A percentile compares a stretch with the other conserved stretches of the same genome.
Evolutionary conservation across 1,140 invertebrate species (phyloP).

Genomic region (Gryon sp.): DNA sequence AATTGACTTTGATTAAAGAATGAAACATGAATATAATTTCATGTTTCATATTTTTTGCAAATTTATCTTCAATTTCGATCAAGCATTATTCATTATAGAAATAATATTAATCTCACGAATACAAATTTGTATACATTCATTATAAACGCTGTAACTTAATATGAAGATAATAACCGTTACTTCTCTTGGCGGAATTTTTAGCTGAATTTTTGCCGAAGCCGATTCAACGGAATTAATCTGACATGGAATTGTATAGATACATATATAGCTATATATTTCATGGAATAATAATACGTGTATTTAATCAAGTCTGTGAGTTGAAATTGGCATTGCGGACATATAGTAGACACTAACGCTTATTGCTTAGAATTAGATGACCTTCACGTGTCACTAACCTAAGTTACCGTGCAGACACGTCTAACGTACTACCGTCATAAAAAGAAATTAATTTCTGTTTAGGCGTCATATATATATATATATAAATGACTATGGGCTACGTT

Average conservation of each 20-base stretch:
- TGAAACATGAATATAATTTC: too few species aligned
- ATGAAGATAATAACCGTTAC: conserved; percentile 30
- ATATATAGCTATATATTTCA: neutral
- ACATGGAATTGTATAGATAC: too few species aligned
- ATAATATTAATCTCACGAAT: too few species aligned
- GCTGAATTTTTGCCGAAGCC: conserved; percentile 4
- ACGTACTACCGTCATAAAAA: conserved; percentile 57
- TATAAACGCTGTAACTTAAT: neutral
- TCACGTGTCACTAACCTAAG: conserved; percentile 71
- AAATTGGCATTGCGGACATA: conserved; percentile 9
- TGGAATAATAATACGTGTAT: conserved; percentile 1
- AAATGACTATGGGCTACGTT: too few species aligned
- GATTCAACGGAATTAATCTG: conserved; percentile 26
- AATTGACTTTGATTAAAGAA: too few species aligned
- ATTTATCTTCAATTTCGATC: too few species aligned
- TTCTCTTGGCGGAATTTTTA: conserved; percentile 2
- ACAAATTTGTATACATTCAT: conserved; percentile 7
- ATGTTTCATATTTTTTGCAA: too few species aligned
- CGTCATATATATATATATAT: conserved; percentile 51
- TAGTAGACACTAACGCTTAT: conserved; percentile 10
- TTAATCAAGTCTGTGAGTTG: conserved; percentile 22
- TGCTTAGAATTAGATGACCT: conserved; percentile 56
- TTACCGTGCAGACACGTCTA: conserved; percentile 68
- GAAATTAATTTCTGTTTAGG: conserved; percentile 50
- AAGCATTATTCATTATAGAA: too few species aligned